Percentiles rank a stretch among this genome's conserved stretches.
These are phyloP conservation scores for Drosophila kuntzei DNA, from an alignment of 2,888 invertebrate genomes.

Conservation along the genomic window DNA sequence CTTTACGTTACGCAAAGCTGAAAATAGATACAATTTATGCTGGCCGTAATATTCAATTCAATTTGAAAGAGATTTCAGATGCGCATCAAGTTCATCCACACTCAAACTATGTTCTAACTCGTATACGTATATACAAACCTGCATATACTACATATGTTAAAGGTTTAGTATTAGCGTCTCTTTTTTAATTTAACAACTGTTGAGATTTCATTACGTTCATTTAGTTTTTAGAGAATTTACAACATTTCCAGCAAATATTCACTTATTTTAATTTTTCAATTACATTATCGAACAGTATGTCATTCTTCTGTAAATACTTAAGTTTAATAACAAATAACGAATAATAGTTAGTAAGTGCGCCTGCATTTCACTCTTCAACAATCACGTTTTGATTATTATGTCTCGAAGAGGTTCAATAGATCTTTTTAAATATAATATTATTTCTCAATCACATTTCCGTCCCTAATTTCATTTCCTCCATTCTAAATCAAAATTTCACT, in stretches of 20 bases:
- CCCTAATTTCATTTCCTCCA: slow-evolving; percentile 31
- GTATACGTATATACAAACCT: slow-evolving; percentile 26
- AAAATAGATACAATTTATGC: slow-evolving; percentile 40
- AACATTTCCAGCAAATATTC: slow-evolving; percentile 41
- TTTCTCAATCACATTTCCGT: slow-evolving; percentile 38
- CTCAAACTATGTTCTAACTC: slow-evolving; percentile 32
- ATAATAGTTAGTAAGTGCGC: slow-evolving; percentile 68
- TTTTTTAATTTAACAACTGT: slow-evolving; percentile 30
- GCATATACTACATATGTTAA: slow-evolving; percentile 37
- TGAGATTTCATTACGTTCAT: slow-evolving; percentile 64
- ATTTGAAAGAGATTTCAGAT: slow-evolving; percentile 37
- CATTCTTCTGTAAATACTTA: slow-evolving; percentile 73
- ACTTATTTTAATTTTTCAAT: slow-evolving; percentile 12
- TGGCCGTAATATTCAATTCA: slow-evolving; percentile 46
- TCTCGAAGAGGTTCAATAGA: not conserved
- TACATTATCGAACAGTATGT: slow-evolving; percentile 27
- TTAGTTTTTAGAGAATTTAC: slow-evolving; percentile 39
- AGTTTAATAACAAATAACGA: slow-evolving; percentile 62
- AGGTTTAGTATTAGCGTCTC: slow-evolving; percentile 43
- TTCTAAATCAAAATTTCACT: slow-evolving; percentile 30
- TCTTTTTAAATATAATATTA: not conserved
- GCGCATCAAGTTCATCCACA: slow-evolving; percentile 30
- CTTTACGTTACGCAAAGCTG: slow-evolving; percentile 49
- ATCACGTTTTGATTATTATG: slow-evolving; percentile 16
- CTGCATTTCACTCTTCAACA: slow-evolving; percentile 35